Percentiles rank a stretch among this genome's conserved stretches.
Conservation (phyloP, 2,888 invertebrate species). For the Xiphydria camelus region DNA sequence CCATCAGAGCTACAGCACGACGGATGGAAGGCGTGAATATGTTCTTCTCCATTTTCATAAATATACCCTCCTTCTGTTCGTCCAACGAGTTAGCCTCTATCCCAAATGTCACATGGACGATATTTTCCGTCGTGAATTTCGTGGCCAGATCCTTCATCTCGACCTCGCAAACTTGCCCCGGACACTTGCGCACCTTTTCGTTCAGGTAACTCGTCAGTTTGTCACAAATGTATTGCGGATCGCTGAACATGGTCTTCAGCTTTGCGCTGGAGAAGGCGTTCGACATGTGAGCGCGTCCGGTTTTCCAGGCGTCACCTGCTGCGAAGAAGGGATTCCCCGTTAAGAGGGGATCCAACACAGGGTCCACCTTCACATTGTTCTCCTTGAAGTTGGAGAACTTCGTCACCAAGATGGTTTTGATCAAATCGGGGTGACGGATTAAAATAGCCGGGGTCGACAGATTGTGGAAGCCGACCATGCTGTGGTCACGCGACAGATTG, state of each 20-base stretch:
- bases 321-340: conserved; percentile 40
- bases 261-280: conserved; percentile 15
- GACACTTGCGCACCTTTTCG: neutral
- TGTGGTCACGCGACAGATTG: too few relatives aligned
- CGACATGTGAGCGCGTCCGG: conserved; percentile 14
- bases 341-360: conserved; percentile 32
- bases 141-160: conserved; percentile 34
- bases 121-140: conserved; percentile 37
- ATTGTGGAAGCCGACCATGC: too few relatives aligned
- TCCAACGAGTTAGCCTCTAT: conserved; percentile 40
- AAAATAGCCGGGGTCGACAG: too few relatives aligned
- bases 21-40: conserved; percentile 19
- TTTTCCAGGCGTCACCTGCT: conserved; percentile 36
- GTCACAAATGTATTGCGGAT: conserved; percentile 30
- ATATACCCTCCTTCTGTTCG: conserved; percentile 18
- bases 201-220: conserved; percentile 24
- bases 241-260: conserved; percentile 34
- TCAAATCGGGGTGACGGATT: conserved; percentile 39
- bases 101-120: conserved; percentile 35
- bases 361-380: conserved; percentile 23
- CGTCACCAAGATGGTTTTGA: conserved; percentile 36
- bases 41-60: conserved; percentile 20
- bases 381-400: conserved; percentile 38
- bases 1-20: conserved; percentile 8
- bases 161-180: conserved; percentile 34